Base-by-base conservation (phyloP, 2,888 invertebrate species). In the Encarsia formosa region DNA sequence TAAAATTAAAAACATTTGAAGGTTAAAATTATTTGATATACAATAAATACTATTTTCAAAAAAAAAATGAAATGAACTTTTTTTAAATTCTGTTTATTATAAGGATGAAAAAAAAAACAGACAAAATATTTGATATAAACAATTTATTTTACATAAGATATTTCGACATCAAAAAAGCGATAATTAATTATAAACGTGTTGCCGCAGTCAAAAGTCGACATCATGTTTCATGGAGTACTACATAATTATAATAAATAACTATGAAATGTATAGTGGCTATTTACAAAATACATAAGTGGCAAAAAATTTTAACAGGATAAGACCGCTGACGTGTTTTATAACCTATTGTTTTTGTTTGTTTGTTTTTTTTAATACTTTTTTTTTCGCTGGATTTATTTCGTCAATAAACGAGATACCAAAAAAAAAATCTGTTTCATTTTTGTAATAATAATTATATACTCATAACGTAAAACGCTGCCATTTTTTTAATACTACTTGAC, bases 81-180 rank as follows among this genome's bases (percentile, higher is more conserved):
- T 35, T n/a, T n/a, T n/a, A n/a, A n/a, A n/a, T n/a, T 46, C 38
- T n/a, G 38, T 46, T 26, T 11, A 26, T 6, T 26, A 26, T 26
- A 11, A 26, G 15, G 32, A 15, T 13, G 15, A 32, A 29, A 39
- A 47, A 48, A 35, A 41, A 35, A 39, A 3, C 41, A 49, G 23
- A 15, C 41, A 24, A 19, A 2, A 37, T 23, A 31, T 23, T 52
- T 52, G 47, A 58, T 71, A 67, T 69, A 71, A 73, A 73, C 70
- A 68, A 71, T 73, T 67, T 70, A 71, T 71, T 69, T 71, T 72
- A 73, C 71, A 71, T 65, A 71, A 68, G 65, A 67, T 66, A 67
- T 61, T 69, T 59, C 61, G 67, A 67, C 67, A 64, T 67, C 64
- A 63, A 63, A 65, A 66, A 52, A 56, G 52, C 48, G 52, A 49